Evolutionary conservation across 2,888 invertebrate species (phyloP).

Genomic region (Idaea dimidiata): DNA sequence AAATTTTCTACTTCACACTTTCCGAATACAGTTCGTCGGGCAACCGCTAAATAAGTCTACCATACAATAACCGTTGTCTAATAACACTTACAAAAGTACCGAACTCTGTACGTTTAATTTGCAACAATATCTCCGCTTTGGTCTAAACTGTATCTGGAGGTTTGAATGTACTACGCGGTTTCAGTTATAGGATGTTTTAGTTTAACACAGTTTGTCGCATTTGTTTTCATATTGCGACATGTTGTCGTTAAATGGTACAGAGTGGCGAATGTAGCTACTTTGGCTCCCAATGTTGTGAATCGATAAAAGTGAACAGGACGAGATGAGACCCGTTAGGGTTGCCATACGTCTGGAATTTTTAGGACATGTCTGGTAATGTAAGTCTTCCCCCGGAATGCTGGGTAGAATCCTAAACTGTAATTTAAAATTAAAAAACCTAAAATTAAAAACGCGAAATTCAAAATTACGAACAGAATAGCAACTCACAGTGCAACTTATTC

Average conservation of each 20-base stretch:
- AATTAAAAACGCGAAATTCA: too few relatives aligned
- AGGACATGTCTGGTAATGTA: too few relatives aligned
- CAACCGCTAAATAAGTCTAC: conserved; percentile 29
- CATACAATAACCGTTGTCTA: conserved; percentile 21
- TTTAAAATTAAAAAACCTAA: too few relatives aligned
- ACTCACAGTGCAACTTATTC: too few relatives aligned
- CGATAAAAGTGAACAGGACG: not conserved
- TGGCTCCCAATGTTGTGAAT: not conserved
- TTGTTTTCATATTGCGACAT: conserved; percentile 41
- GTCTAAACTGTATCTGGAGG: conserved; percentile 9
- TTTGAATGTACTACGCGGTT: conserved; percentile 47
- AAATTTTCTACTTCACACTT: conserved; percentile 27
- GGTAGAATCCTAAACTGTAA: too few relatives aligned
- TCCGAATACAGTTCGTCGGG: conserved; percentile 22
- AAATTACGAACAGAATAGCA: too few relatives aligned
- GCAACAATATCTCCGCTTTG: conserved; percentile 22
- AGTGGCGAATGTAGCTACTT: conserved; percentile 36
- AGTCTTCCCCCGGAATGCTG: too few relatives aligned
- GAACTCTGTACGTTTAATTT: conserved; percentile 31
- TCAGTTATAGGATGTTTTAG: conserved; percentile 53
- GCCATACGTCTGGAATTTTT: too few relatives aligned
- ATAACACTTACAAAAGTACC: conserved; percentile 24
- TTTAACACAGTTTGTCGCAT: conserved; percentile 50
- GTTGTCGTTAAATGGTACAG: conserved; percentile 57
- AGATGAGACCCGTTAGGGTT: not conserved